Conservation (phyloP, 2,888 invertebrate genomes). For the Esperia sulphurella region DNA sequence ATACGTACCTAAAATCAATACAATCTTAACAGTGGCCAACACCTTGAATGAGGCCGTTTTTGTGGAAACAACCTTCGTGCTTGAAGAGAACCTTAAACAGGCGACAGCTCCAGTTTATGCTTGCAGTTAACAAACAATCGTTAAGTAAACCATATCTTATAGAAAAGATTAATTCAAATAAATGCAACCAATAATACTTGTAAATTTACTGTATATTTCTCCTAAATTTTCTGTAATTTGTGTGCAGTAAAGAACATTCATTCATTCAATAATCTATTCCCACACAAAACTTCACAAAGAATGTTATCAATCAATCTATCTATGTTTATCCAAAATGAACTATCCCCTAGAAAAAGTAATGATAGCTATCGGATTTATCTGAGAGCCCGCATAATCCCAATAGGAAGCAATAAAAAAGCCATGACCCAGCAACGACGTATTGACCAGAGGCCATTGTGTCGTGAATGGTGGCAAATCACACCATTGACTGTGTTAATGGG, state of each 20-base stretch:
- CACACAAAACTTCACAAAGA: background rate
- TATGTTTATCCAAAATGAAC: conserved; percentile 17
- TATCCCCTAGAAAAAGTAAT: conserved; percentile 8
- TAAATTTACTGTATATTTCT: too few species aligned
- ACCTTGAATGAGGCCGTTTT: too few species aligned
- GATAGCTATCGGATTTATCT: conserved; percentile 18
- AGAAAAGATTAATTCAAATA: too few species aligned
- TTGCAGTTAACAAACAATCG: background rate
- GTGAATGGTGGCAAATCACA: conserved; percentile 52
- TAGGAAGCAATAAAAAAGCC: conserved; percentile 65
- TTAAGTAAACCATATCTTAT: too few species aligned
- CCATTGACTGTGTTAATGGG: conserved; percentile 33
- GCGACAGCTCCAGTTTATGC: background rate
- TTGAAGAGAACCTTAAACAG: too few species aligned
- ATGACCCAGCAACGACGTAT: conserved; percentile 40
- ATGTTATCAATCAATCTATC: conserved; percentile 12
- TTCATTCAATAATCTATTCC: background rate
- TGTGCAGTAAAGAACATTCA: too few species aligned
- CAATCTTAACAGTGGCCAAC: too few species aligned
- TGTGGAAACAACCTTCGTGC: too few species aligned
- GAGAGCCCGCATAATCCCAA: conserved; percentile 56
- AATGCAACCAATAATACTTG: too few species aligned
- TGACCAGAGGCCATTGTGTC: conserved; percentile 51
- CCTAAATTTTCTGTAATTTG: too few species aligned
- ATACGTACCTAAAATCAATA: too few species aligned